Percentiles rank a stretch among this genome's conserved stretches.
Evolutionary conservation across 1,140 invertebrate species (phyloP).

Genomic region (Triops longicaudatus): DNA sequence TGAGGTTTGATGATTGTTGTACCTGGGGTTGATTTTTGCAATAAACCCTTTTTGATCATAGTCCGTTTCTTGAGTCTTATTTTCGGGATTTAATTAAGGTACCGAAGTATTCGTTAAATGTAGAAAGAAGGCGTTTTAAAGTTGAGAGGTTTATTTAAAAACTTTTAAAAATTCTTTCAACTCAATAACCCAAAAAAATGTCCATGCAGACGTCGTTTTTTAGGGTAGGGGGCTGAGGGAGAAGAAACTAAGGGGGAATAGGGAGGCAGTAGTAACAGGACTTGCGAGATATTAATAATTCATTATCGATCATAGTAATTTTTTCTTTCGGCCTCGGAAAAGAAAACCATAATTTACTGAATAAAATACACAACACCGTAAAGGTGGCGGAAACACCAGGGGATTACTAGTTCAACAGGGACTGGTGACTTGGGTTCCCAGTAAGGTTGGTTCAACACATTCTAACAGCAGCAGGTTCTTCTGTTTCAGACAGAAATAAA

Average conservation of each 20-base stretch:
- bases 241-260: neutral
- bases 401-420: slow-evolving; percentile 10
- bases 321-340: neutral
- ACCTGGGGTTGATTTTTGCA: too few species aligned
- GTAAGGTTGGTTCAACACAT: neutral
- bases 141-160: slow-evolving; percentile 12
- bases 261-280: neutral
- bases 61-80: too few species aligned
- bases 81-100: too few species aligned
- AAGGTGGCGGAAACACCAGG: neutral
- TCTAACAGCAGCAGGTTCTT: neutral
- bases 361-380: neutral
- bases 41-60: too few species aligned
- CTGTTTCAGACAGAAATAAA: too few species aligned
- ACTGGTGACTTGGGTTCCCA: slow-evolving; percentile 14
- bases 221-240: neutral
- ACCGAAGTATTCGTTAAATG: neutral
- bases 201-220: neutral
- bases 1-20: neutral
- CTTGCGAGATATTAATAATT: neutral
- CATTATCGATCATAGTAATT: neutral
- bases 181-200: slow-evolving; percentile 1
- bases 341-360: slow-evolving; percentile 1
- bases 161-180: slow-evolving; percentile 7
- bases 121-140: neutral